Conservation (phyloP, 2,113 vertebrate genomes). For the Zapus hudsonius region DNA sequence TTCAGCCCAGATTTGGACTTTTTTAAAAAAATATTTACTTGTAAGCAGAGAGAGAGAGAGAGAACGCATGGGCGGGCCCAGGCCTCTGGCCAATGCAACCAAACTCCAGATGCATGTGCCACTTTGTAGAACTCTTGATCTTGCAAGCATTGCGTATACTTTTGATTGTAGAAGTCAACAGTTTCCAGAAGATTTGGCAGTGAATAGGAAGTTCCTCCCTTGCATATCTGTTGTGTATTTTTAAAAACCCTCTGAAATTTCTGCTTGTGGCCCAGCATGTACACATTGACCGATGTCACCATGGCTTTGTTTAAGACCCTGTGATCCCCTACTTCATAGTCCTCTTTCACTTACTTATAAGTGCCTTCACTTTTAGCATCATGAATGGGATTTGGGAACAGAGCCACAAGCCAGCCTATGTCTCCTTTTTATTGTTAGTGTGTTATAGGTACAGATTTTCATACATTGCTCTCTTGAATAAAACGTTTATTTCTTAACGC, state of each 20-base stretch:
- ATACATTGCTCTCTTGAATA: neutral
- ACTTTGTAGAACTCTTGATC: slow-evolving; percentile 12
- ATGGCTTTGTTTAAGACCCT: neutral
- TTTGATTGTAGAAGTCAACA: slow-evolving; percentile 42
- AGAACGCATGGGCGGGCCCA: too few relatives aligned
- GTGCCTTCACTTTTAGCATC: neutral
- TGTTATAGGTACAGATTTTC: neutral
- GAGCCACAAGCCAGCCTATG: neutral
- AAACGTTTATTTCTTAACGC: neutral
- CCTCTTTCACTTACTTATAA: neutral
- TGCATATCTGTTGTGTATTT: neutral
- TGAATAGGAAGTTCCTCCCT: neutral
- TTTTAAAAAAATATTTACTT: too few relatives aligned
- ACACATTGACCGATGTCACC: neutral
- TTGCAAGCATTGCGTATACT: slow-evolving; percentile 7
- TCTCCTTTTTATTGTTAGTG: neutral
- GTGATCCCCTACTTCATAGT: neutral
- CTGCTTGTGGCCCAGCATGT: neutral
- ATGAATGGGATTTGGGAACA: neutral
- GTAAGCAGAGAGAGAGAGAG: too few relatives aligned
- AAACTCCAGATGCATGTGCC: too few relatives aligned
- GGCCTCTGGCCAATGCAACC: too few relatives aligned
- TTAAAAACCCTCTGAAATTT: neutral
- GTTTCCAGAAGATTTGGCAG: neutral
- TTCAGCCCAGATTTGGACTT: neutral